Base-by-base conservation (phyloP, 2,888 invertebrate genomes). In the Chymomyza procnemis region DNA sequence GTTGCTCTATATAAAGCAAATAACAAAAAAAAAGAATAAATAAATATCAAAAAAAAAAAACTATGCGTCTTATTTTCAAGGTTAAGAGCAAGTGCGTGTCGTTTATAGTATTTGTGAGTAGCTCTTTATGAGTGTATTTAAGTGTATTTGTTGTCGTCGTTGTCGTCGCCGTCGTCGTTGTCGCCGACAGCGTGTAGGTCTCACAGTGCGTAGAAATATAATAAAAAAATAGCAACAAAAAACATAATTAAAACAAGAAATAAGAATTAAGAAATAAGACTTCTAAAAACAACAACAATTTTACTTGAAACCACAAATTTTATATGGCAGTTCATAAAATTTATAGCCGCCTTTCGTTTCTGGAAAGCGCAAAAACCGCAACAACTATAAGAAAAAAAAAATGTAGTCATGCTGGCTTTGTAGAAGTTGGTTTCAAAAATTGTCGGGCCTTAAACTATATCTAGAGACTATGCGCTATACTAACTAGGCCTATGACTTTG, bases 71-170 rank as follows among this genome's bases (percentile, higher is more conserved):
- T 57, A 68, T 67, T 75, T 86, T 86, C 82, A 83, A 83, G 82
- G 82, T 83, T 83, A 83, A 86, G 79, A 79, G 73, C 81, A 86
- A 86, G 87, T 83, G 82, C 85, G 87, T 84, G 79, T 54, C 9
- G 64, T 73, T 67, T 56, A 71, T 61, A 5, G 71, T 77, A 56
- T 57, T 63, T 47, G 59, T 61, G 26, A 3, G 47, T n/a, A 6
- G 34, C 5, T 26, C 41, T 58, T 19, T 58, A 34, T 58, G 46
- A 58, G 21, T 58, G 46, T 41, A 41, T 41, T 41, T 41, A 41
- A 41, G 8, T 26, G 30, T 14, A 16, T 3, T 26, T n/a, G n/a
- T n/a, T n/a, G n/a, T n/a, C n/a, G n/a, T n/a, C n/a, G n/a, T n/a
- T n/a, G n/a, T n/a, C n/a, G n/a, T n/a, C n/a, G n/a, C n/a, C n/a